These are phyloP conservation scores for Caenorhabditis briggsae DNA, from an alignment of 1,140 invertebrate genomes.

Conservation along the genomic window DNA sequence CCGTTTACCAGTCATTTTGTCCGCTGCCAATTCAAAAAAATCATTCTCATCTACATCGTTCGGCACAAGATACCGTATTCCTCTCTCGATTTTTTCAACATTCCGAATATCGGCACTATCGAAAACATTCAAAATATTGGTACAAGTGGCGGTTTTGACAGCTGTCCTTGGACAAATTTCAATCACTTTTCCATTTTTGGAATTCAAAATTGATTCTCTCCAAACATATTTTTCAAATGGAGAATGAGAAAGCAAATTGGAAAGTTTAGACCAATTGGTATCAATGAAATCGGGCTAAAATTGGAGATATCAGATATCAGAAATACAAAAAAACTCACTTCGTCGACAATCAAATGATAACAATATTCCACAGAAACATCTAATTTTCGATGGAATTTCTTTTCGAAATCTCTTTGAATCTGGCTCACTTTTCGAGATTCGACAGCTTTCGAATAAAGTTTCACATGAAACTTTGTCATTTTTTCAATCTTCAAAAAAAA, in stretches of 20 bases:
- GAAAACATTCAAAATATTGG: slow-evolving; percentile 73
- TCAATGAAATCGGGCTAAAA: slow-evolving; percentile 15
- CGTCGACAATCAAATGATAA: slow-evolving; percentile 12
- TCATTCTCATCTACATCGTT: slow-evolving; percentile 38
- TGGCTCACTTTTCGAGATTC: not conserved
- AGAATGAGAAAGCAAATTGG: not conserved
- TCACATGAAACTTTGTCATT: slow-evolving; percentile 21
- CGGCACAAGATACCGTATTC: slow-evolving; percentile 67
- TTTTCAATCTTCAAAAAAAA: not conserved
- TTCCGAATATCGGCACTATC: slow-evolving; percentile 68
- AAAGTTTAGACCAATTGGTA: slow-evolving; percentile 1
- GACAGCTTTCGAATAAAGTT: not conserved
- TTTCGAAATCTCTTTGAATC: slow-evolving; percentile 34
- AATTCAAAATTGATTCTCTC: not conserved
- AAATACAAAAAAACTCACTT: not conserved
- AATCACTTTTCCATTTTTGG: slow-evolving; percentile 14
- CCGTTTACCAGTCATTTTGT: slow-evolving; percentile 72
- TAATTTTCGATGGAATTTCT: slow-evolving; percentile 8
- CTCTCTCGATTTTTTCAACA: slow-evolving; percentile 70
- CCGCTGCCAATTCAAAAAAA: slow-evolving; percentile 70
- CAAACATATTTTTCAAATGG: slow-evolving; percentile 18
- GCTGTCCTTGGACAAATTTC: slow-evolving; percentile 64
- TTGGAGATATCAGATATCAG: not conserved
- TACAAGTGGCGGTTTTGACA: slow-evolving; percentile 75
- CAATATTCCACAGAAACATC: slow-evolving; percentile 36